Evolutionary conservation across 1,140 invertebrate species (phyloP).

Genomic region (Sesamia nonagrioides): DNA sequence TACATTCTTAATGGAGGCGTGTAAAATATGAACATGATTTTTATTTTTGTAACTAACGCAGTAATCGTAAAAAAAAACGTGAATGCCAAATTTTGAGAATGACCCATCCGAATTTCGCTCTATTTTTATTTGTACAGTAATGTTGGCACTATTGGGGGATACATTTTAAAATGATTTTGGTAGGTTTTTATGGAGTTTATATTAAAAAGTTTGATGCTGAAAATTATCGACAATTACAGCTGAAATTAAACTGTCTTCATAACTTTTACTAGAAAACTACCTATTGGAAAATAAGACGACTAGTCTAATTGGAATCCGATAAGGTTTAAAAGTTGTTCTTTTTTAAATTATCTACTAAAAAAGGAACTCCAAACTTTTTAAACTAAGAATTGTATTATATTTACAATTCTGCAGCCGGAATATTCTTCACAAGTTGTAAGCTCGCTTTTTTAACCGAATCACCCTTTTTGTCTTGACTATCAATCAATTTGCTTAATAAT

Average conservation of each 20-base stretch:
- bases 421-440: too few species aligned
- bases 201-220: neutral
- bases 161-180: too few species aligned
- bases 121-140: neutral
- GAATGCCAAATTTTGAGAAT: neutral
- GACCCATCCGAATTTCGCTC: neutral
- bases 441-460: too few species aligned
- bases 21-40: slow-evolving; percentile 21
- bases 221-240: neutral
- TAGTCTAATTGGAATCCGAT: neutral
- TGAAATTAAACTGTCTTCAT: neutral
- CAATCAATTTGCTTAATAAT: too few species aligned
- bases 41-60: neutral
- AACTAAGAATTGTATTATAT: too few species aligned
- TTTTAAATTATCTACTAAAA: neutral
- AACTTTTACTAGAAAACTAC: neutral
- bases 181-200: too few species aligned
- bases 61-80: neutral
- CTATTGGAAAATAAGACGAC: neutral
- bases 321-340: neutral
- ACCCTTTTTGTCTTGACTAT: too few species aligned
- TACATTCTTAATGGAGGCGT: slow-evolving; percentile 38
- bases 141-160: neutral
- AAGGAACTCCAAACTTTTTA: too few species aligned
- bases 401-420: too few species aligned